phyloP scores from a whole-genome alignment of 2,888 invertebrate species.

The Baccha elongata region DNA sequence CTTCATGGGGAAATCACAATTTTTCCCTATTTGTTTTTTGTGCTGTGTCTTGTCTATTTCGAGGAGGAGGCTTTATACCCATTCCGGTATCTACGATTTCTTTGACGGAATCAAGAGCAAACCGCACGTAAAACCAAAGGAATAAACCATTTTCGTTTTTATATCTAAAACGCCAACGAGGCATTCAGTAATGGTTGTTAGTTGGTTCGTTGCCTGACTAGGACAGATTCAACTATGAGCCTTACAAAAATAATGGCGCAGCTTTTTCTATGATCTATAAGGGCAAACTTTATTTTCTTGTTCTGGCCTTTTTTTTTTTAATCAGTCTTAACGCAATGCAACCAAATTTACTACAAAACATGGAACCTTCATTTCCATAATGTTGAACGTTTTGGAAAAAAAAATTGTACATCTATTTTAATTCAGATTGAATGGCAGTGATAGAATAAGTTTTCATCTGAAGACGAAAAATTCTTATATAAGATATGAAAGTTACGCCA shows the following conservation, averaged over 20 bases:
- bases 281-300: slow-evolving; percentile 43
- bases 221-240: slow-evolving; percentile 43
- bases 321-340: slow-evolving; percentile 29
- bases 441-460: slow-evolving; percentile 15
- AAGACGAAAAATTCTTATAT: background rate
- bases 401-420: slow-evolving; percentile 27
- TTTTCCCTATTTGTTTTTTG: slow-evolving; percentile 19
- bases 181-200: slow-evolving; percentile 54
- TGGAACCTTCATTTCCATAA: slow-evolving; percentile 57
- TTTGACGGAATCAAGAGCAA: slow-evolving; percentile 62
- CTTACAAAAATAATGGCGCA: slow-evolving; percentile 48
- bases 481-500: background rate
- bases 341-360: slow-evolving; percentile 29
- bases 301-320: background rate
- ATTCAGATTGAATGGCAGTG: slow-evolving; percentile 51
- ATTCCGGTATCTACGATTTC: slow-evolving; percentile 44
- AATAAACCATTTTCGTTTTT: slow-evolving; percentile 66
- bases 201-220: slow-evolving; percentile 18
- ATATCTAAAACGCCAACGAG: slow-evolving; percentile 57
- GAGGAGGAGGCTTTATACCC: slow-evolving; percentile 23
- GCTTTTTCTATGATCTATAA: background rate
- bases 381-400: slow-evolving; percentile 34
- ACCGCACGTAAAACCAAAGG: slow-evolving; percentile 63
- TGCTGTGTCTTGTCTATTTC: slow-evolving; percentile 4
- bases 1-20: slow-evolving; percentile 45